A percentile compares a stretch with the other conserved stretches of the same genome.
Conservation (phyloP, 2,888 invertebrate genomes). For the Zootermopsis nevadensis region DNA sequence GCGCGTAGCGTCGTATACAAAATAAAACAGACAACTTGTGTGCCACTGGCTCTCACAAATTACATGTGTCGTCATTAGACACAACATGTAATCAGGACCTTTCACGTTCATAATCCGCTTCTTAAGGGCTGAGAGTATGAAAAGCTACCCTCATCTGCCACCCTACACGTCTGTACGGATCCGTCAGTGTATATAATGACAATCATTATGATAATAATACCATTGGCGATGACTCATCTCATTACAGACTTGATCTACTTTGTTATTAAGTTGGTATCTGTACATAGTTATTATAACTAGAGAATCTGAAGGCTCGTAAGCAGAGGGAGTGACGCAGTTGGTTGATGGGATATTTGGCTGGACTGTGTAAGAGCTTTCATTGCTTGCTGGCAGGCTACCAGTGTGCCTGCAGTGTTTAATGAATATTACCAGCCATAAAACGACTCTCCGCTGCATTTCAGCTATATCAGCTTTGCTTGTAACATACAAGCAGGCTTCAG, state of each 20-base stretch:
- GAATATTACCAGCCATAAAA: conserved; percentile 47
- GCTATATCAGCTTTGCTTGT: conserved; percentile 44
- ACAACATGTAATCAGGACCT: neutral
- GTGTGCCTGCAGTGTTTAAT: conserved; percentile 41
- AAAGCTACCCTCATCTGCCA: neutral
- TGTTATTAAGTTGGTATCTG: conserved; percentile 38
- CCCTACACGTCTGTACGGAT: neutral
- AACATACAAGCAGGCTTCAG: conserved; percentile 1
- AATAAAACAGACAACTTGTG: no score
- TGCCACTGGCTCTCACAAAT: neutral
- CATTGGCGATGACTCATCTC: conserved; percentile 35
- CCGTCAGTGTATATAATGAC: conserved; percentile 9
- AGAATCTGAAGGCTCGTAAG: neutral
- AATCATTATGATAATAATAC: conserved; percentile 38
- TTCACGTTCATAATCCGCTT: neutral
- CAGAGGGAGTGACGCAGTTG: conserved; percentile 23
- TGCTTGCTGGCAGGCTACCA: conserved; percentile 19
- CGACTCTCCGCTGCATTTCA: conserved; percentile 42
- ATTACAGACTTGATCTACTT: conserved; percentile 34
- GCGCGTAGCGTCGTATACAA: no score
- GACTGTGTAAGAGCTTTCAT: conserved; percentile 18
- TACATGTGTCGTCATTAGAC: conserved; percentile 22
- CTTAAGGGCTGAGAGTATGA: neutral
- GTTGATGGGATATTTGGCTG: conserved; percentile 36
- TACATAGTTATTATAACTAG: conserved; percentile 40